Conservation (phyloP, 2,797 vertebrate genomes). For the Tenualosa ilisha region DNA sequence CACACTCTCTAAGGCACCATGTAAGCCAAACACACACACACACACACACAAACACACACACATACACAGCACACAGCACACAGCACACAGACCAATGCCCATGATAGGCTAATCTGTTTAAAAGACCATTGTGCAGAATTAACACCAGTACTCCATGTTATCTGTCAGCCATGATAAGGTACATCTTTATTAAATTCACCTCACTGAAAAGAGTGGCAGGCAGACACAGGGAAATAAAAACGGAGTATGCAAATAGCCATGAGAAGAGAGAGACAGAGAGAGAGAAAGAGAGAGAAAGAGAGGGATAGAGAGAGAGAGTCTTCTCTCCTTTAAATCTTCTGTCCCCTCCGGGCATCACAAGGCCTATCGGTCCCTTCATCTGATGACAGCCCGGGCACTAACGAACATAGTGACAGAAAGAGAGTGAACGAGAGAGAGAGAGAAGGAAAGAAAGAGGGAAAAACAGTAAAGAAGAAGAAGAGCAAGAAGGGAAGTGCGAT, state of each 20-base stretch:
- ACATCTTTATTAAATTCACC: constrained; percentile 96
- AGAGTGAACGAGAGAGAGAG: constrained; percentile 57
- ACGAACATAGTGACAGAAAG: constrained; percentile 61
- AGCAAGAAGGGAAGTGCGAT: constrained; percentile 20
- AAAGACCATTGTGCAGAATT: constrained; percentile 89
- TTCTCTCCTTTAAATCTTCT: constrained; percentile 68
- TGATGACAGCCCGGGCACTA: constrained; percentile 62
- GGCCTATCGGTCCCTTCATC: constrained; percentile 47
- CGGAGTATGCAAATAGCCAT: constrained; percentile 86
- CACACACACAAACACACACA: constrained; percentile 29
- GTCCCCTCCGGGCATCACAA: constrained; percentile 53
- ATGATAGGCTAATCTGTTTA: constrained; percentile 78
- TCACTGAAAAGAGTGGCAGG: constrained; percentile 84
- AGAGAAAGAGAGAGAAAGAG: constrained; percentile 64
- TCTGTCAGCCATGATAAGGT: constrained; percentile 90
- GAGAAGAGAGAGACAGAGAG: constrained; percentile 75
- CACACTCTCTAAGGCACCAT: constrained; percentile 77
- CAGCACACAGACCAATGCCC: constrained; percentile 62
- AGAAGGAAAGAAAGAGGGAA: constrained; percentile 40
- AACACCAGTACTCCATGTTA: constrained; percentile 90
- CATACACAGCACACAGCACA: too few relatives aligned
- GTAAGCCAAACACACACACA: constrained; percentile 21
- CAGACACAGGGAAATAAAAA: constrained; percentile 68
- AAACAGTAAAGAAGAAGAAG: constrained; percentile 32
- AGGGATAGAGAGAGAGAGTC: constrained; percentile 78